Evolutionary conservation across 2,888 invertebrate genomes (phyloP).

Genomic region (Cenopis cana): DNA sequence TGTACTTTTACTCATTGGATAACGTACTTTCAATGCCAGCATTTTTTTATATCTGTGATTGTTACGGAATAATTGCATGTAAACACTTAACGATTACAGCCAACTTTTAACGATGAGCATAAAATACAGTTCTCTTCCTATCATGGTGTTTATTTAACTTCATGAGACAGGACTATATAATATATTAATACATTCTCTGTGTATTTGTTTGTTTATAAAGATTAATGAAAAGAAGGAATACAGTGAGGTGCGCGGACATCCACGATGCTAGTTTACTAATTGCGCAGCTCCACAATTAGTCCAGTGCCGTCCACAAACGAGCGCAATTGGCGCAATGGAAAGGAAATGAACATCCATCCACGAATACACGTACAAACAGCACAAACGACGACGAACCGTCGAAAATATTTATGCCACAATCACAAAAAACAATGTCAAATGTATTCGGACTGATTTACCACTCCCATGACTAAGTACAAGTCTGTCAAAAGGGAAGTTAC

Average conservation of each 20-base stretch:
- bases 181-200: background rate
- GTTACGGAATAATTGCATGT: too few species aligned
- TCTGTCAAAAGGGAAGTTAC: background rate
- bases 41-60: too few species aligned
- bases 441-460: conserved; percentile 5
- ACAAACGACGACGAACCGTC: conserved; percentile 5
- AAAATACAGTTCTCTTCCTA: too few species aligned
- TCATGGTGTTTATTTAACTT: background rate
- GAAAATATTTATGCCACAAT: background rate
- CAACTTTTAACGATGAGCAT: too few species aligned
- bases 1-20: too few species aligned
- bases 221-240: conserved; percentile 20
- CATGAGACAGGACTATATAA: background rate
- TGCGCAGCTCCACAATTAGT: conserved; percentile 76
- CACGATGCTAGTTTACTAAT: conserved; percentile 69
- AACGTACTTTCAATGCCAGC: too few species aligned
- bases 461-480: background rate
- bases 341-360: conserved; percentile 78
- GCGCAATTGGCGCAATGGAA: conserved; percentile 81
- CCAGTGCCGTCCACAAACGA: conserved; percentile 74
- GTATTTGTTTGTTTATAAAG: conserved; percentile 6
- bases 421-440: background rate
- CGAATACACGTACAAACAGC: conserved; percentile 53
- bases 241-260: conserved; percentile 61
- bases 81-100: too few species aligned